phyloP scores from a whole-genome alignment of 2,888 invertebrate species.

The Drosophila affinis region DNA sequence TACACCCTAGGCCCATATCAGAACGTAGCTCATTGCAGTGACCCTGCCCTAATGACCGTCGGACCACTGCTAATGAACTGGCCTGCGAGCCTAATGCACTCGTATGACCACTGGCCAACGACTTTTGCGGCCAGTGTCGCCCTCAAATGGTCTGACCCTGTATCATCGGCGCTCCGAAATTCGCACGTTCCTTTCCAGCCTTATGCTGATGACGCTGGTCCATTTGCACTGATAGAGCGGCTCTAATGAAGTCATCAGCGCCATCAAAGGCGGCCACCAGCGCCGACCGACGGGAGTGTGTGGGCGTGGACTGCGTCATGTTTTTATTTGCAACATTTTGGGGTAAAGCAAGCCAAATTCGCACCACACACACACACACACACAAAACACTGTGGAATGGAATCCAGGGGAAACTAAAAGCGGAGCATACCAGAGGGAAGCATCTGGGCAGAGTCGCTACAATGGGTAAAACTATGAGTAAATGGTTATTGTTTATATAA shows the following conservation, averaged over 20 bases:
- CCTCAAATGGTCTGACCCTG: constrained; percentile 17
- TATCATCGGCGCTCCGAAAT: too few relatives aligned
- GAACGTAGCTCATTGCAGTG: constrained; percentile 34
- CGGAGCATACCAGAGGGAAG: neutral
- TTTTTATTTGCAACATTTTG: constrained; percentile 68
- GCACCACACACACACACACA: constrained; percentile 40
- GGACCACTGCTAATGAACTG: constrained; percentile 75
- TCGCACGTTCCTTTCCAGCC: constrained; percentile 24
- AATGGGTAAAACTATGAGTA: neutral
- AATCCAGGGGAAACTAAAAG: neutral
- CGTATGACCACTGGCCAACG: constrained; percentile 52
- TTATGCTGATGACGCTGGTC: constrained; percentile 55
- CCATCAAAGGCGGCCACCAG: constrained; percentile 59
- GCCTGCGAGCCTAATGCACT: constrained; percentile 69
- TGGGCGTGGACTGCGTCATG: constrained; percentile 37
- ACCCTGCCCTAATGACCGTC: constrained; percentile 66
- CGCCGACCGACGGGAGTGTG: constrained; percentile 14
- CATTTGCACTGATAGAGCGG: constrained; percentile 71
- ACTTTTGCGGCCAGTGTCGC: constrained; percentile 63
- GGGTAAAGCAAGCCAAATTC: constrained; percentile 40
- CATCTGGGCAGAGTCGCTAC: neutral
- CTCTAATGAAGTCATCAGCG: constrained; percentile 76
- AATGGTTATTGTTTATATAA: too few relatives aligned
- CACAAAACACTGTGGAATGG: constrained; percentile 27
- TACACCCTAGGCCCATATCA: neutral